These are phyloP conservation scores for Drepanosiphum platanoidis DNA, from an alignment of 2,888 invertebrate genomes.

Conservation along the genomic window DNA sequence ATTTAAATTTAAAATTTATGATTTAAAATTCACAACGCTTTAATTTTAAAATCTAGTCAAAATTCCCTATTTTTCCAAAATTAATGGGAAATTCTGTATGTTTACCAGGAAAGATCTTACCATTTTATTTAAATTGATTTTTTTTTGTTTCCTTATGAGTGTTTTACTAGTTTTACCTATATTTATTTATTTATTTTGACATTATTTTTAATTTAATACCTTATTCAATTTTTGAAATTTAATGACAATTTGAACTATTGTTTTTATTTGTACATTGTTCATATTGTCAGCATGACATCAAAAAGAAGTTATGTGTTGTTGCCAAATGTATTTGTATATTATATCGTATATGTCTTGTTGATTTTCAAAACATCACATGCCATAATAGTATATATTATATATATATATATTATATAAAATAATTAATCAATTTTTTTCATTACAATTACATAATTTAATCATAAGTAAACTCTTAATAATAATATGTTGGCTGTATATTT, in stretches of 20 bases:
- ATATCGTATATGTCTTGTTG: neutral
- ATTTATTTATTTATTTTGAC: slow-evolving; percentile 14
- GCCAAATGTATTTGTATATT: slow-evolving; percentile 7
- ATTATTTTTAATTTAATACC: slow-evolving; percentile 17
- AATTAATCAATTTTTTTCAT: neutral
- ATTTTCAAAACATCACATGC: slow-evolving; percentile 34
- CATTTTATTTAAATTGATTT: slow-evolving; percentile 42
- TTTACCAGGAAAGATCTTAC: slow-evolving; percentile 29
- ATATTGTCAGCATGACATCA: slow-evolving; percentile 24
- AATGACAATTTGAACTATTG: neutral
- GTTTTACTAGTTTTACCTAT: slow-evolving; percentile 57
- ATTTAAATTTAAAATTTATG: too few relatives aligned
- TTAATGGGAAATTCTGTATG: slow-evolving; percentile 30
- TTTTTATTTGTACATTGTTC: neutral
- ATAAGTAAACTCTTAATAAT: slow-evolving; percentile 27
- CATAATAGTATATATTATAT: slow-evolving; percentile 56
- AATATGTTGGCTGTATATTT: slow-evolving; percentile 27
- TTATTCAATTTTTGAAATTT: slow-evolving; percentile 8
- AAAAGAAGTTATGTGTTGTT: slow-evolving; percentile 17
- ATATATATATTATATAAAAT: slow-evolving; percentile 24
- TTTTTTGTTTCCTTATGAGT: slow-evolving; percentile 34
- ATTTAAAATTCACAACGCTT: slow-evolving; percentile 13
- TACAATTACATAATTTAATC: slow-evolving; percentile 7
- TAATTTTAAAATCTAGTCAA: slow-evolving; percentile 57
- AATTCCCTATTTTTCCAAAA: slow-evolving; percentile 43